Evolutionary conservation across 2,797 vertebrate genomes (phyloP), one percentile per base, ranked within the genome.

Genomic region (Ispidina lecontei): DNA sequence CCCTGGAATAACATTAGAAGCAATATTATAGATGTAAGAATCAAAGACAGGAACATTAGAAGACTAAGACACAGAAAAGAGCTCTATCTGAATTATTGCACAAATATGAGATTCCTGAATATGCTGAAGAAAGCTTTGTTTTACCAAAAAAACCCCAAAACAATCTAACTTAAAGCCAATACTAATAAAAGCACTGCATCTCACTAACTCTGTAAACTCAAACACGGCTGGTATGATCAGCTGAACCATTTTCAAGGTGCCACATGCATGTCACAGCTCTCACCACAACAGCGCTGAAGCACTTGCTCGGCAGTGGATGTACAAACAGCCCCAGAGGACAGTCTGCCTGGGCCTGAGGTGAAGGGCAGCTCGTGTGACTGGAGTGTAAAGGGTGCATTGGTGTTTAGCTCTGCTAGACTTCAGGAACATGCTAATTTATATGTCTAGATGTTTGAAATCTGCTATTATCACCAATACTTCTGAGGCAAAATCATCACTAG

Each of bases 291-390:
- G 28, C 43, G 41, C 8, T 6, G 67, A 13, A 69, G 43, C 29
- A 37, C 26, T 6, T 17, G 49, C 41, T 69, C 8, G 29, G 62
- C 28, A 35, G 59, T 6, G 23, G 64, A 39, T 1, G 1, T 4
- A 60, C 49, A 35, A 41, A 47, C 8, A 6, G 3, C 31, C 9
- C 7, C 3, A 16, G 12, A 26, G 37, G 12, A 64, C 58, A 29
- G 20, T 7, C 20, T 10, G 11, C 3, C n/a, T n/a, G 2, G n/a
- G 15, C 33, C 63, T 25, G 13, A 13, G 28, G 41, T n/a, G 19
- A 52, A 4, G 26, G 18, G 67, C 74, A 84, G 19, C 58, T 74
- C 4, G 0, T 0, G 0, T 6, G 14, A 39, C 63, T 68, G 55
- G 55, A 44, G 44, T 16, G 17, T 43, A 37, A 37, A 41, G 4